phyloP scores from a whole-genome alignment of 2,113 vertebrate species.

The Carettochelys insculpta region DNA sequence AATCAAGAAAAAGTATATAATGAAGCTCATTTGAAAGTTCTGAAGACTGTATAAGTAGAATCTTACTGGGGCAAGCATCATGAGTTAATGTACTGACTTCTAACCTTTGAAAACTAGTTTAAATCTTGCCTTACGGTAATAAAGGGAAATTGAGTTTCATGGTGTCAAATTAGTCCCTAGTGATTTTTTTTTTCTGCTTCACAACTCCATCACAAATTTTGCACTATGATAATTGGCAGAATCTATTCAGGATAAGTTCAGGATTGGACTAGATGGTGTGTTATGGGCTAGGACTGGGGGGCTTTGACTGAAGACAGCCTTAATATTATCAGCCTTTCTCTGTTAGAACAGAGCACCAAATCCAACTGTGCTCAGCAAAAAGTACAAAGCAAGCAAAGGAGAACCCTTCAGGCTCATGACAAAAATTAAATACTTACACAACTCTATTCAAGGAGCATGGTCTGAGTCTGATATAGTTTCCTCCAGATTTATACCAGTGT shows the following conservation, averaged over 20 bases:
- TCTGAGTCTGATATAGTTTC: background rate
- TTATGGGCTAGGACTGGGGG: slow-evolving; percentile 7
- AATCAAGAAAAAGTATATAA: background rate
- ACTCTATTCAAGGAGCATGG: background rate
- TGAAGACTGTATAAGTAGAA: slow-evolving; percentile 40
- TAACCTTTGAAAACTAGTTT: slow-evolving; percentile 71
- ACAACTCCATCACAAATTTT: slow-evolving; percentile 53
- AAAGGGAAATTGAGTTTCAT: slow-evolving; percentile 66
- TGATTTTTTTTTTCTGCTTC: slow-evolving; percentile 49
- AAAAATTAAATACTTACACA: slow-evolving; percentile 14
- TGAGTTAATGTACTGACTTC: slow-evolving; percentile 63
- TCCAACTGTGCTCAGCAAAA: background rate
- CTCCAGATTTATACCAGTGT: background rate
- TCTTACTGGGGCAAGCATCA: background rate
- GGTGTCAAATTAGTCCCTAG: slow-evolving; percentile 70
- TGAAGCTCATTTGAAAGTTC: background rate
- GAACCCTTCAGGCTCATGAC: background rate
- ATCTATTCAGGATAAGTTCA: slow-evolving; percentile 2
- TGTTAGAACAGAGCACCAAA: slow-evolving; percentile 21
- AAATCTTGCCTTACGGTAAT: slow-evolving; percentile 69
- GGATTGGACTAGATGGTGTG: background rate
- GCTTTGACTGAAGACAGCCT: background rate
- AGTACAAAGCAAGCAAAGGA: background rate
- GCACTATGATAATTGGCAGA: slow-evolving; percentile 49
- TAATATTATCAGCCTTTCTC: background rate